phyloP scores from a whole-genome alignment of 2,113 vertebrate species.

The Andinoacara biseriatus region DNA sequence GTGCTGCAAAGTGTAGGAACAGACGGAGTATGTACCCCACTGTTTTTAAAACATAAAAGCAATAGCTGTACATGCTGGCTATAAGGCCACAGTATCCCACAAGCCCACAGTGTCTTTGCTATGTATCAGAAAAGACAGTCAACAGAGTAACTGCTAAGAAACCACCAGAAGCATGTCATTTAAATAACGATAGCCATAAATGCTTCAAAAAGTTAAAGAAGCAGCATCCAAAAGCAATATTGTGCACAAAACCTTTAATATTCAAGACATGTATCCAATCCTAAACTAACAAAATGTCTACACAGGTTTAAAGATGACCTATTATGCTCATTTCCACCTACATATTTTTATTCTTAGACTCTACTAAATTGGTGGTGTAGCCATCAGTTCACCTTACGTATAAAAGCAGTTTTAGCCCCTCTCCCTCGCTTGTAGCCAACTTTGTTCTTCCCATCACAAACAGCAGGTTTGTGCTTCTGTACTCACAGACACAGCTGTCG shows the following conservation, averaged over 20 bases:
- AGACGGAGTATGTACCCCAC: not conserved
- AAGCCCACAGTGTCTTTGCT: not conserved
- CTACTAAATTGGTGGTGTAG: not conserved
- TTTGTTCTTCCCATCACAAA: not conserved
- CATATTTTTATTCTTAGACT: not conserved
- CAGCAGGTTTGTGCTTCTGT: not conserved
- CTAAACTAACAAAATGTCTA: not conserved
- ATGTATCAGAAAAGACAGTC: not conserved
- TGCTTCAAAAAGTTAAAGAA: slow-evolving; percentile 28
- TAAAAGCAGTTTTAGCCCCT: not conserved
- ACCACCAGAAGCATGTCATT: slow-evolving; percentile 29
- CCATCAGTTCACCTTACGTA: not conserved
- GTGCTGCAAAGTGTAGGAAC: not conserved
- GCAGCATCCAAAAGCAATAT: slow-evolving; percentile 26
- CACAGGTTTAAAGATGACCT: not conserved
- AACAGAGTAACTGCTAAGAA: slow-evolving; percentile 25
- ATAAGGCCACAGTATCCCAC: not conserved
- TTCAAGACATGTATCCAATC: not conserved
- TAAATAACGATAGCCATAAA: slow-evolving; percentile 29
- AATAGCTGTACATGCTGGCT: not conserved
- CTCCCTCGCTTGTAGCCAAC: not conserved
- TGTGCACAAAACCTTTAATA: slow-evolving; percentile 4
- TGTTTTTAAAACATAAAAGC: slow-evolving; percentile 13
- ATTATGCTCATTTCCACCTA: not conserved
- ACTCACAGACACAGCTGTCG: not conserved